A percentile compares a stretch with the other conserved stretches of the same genome.
Evolutionary conservation across 2,888 invertebrate species (phyloP).

Genomic region (Allophyes oxyacanthae): DNA sequence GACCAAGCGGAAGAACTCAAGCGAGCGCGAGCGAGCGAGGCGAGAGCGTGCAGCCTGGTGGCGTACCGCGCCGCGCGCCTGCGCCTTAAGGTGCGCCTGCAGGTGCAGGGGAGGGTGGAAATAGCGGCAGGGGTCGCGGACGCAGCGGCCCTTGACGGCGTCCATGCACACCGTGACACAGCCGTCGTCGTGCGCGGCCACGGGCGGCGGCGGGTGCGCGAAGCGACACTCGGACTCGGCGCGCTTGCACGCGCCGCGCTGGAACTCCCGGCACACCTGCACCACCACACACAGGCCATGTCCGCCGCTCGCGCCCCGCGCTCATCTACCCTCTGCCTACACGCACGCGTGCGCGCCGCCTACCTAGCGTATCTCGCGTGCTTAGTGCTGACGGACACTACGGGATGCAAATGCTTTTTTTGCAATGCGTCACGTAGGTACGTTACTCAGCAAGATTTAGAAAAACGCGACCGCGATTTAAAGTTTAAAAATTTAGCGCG

Average conservation of each 20-base stretch:
- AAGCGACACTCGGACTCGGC: constrained; percentile 99
- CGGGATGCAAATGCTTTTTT: constrained; percentile 43
- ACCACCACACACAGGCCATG: constrained; percentile 87
- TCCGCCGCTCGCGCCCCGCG: constrained; percentile 72
- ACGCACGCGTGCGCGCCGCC: constrained; percentile 48
- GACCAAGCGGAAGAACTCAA: constrained; percentile 87
- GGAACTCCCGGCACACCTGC: constrained; percentile 99
- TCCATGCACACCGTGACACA: constrained; percentile 99
- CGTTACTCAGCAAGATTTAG: constrained; percentile 6
- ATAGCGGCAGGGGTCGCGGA: constrained; percentile 99
- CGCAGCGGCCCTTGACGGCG: constrained; percentile 99
- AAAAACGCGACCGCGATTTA: constrained; percentile 28
- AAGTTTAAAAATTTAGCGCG: constrained; percentile 17
- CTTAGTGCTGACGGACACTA: constrained; percentile 37
- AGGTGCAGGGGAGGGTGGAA: constrained; percentile 99
- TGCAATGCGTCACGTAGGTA: constrained; percentile 45
- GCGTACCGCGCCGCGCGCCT: constrained; percentile 98
- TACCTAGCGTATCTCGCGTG: constrained; percentile 36
- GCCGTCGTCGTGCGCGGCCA: constrained; percentile 99
- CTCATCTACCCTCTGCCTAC: constrained; percentile 53
- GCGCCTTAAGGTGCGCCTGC: constrained; percentile 99
- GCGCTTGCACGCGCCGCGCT: constrained; percentile 99
- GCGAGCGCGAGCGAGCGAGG: constrained; percentile 84
- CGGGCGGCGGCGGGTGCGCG: constrained; percentile 99
- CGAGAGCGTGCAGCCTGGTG: constrained; percentile 90